Percentiles rank a stretch among this genome's conserved stretches.
These are phyloP conservation scores for Cryptus armator DNA, from an alignment of 2,888 invertebrate genomes.

Conservation along the genomic window DNA sequence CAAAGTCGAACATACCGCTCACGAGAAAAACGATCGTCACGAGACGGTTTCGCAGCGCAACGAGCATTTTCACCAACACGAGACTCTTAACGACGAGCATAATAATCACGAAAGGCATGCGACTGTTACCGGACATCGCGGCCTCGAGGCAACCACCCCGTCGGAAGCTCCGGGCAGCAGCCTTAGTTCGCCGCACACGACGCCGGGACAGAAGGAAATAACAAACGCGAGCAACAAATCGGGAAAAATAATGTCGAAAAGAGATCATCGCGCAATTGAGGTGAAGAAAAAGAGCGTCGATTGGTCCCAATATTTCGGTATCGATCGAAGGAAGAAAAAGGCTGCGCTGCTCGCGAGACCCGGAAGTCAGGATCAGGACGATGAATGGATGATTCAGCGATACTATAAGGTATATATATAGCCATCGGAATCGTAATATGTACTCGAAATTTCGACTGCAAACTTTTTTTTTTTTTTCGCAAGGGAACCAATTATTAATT, in stretches of 20 bases:
- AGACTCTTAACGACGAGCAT: constrained; percentile 68
- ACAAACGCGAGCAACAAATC: constrained; percentile 68
- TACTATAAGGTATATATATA: constrained; percentile 86
- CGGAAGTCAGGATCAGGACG: constrained; percentile 86
- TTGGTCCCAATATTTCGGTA: constrained; percentile 95
- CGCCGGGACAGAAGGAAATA: constrained; percentile 75
- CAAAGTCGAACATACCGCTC: constrained; percentile 25
- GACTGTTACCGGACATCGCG: constrained; percentile 73
- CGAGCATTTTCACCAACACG: constrained; percentile 55
- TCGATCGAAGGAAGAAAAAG: constrained; percentile 92
- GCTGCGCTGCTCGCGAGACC: constrained; percentile 85
- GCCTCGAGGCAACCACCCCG: constrained; percentile 75
- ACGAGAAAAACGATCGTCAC: constrained; percentile 24
- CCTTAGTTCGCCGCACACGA: constrained; percentile 61
- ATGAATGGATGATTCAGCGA: constrained; percentile 87
- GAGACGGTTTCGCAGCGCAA: neutral
- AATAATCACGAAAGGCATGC: constrained; percentile 67
- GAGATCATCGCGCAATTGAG: constrained; percentile 85
- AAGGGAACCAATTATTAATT: neutral
- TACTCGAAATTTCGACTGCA: no score
- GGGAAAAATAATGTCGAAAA: constrained; percentile 45
- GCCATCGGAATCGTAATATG: neutral
- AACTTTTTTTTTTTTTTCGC: neutral
- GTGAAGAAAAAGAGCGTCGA: constrained; percentile 93
- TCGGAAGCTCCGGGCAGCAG: constrained; percentile 77